phyloP scores from a whole-genome alignment of 2,797 vertebrate genomes.

The Enteromius argenteus region DNA sequence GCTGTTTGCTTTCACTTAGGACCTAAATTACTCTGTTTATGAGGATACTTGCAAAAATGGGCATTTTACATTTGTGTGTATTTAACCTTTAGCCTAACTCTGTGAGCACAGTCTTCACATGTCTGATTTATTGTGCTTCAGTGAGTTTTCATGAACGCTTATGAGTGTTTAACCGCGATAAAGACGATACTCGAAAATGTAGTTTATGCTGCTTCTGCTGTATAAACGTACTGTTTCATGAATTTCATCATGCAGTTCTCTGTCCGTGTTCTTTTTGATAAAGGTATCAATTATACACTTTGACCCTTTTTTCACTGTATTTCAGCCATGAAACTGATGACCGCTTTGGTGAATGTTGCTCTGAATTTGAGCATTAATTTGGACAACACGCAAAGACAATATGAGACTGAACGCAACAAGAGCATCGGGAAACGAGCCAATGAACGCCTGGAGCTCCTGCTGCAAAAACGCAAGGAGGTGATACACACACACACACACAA shows the following conservation, averaged over 20 bases:
- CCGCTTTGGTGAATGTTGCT: constrained; percentile 98
- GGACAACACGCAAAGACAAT: constrained; percentile 99
- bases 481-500: constrained; percentile 40
- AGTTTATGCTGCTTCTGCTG: not conserved
- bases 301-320: not conserved
- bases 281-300: not conserved
- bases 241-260: not conserved
- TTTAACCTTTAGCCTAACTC: not conserved
- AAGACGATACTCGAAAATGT: not conserved
- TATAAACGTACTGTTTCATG: not conserved
- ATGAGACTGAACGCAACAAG: constrained; percentile 97
- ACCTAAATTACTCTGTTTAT: not conserved
- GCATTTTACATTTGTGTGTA: not conserved
- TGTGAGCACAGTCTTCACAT: not conserved
- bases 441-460: constrained; percentile 92
- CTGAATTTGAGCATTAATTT: constrained; percentile 99
- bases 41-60: not conserved
- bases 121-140: not conserved
- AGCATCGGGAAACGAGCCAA: constrained; percentile 97
- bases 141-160: no score
- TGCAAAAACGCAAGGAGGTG: constrained; percentile 99
- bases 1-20: not conserved
- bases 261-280: not conserved
- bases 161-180: not conserved
- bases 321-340: constrained; percentile 99